Percentiles rank a stretch among this genome's conserved stretches.
Conservation (phyloP, 2,888 invertebrate species). For the Dasysyrphus tricinctus region DNA sequence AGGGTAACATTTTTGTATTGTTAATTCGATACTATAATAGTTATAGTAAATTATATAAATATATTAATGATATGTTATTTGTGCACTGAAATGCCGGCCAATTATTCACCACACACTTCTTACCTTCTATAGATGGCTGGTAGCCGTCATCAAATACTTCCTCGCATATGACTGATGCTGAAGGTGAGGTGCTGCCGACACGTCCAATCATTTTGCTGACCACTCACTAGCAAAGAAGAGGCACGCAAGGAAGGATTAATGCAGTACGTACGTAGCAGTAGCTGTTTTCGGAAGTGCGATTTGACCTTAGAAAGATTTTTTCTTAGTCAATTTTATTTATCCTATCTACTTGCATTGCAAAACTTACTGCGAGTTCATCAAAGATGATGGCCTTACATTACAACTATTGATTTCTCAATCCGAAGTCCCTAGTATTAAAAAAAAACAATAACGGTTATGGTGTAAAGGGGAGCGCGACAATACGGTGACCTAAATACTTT, state of each 20-base stretch:
- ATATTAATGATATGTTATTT: background rate
- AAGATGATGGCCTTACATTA: conserved; percentile 1
- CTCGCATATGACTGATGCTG: conserved; percentile 87
- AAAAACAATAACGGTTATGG: conserved; percentile 16
- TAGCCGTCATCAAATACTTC: conserved; percentile 94
- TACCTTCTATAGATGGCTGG: conserved; percentile 92
- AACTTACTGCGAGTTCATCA: conserved; percentile 4
- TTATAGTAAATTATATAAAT: background rate
- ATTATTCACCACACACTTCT: conserved; percentile 77
- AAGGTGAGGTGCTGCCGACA: conserved; percentile 79
- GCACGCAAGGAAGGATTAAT: conserved; percentile 5
- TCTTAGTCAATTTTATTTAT: background rate
- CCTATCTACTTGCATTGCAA: conserved; percentile 25
- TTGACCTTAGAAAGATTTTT: background rate
- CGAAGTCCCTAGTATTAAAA: conserved; percentile 9
- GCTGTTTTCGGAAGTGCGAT: background rate
- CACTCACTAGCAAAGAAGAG: conserved; percentile 3
- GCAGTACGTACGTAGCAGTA: background rate
- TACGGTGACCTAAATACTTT: conserved; percentile 63
- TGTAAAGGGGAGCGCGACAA: conserved; percentile 15
- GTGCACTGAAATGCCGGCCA: background rate
- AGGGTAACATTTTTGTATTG: background rate
- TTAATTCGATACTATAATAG: background rate
- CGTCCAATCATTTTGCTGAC: conserved; percentile 74
- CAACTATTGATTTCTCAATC: conserved; percentile 40